phyloP scores from a whole-genome alignment of 2,888 invertebrate genomes.

The Drosophila greeni region DNA sequence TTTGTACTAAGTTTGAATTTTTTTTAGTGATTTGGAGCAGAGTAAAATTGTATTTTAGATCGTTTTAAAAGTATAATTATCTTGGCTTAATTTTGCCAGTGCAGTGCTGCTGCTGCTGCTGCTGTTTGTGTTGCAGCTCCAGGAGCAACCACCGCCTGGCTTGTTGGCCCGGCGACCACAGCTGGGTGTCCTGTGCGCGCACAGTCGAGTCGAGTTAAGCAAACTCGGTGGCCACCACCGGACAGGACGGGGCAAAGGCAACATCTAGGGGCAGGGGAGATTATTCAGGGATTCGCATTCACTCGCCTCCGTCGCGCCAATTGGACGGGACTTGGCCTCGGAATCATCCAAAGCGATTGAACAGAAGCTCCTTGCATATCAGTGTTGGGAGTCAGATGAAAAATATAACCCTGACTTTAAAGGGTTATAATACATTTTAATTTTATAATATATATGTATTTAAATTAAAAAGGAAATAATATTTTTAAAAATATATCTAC shows the following conservation, averaged over 20 bases:
- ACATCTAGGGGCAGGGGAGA: slow-evolving; percentile 51
- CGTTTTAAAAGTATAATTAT: neutral
- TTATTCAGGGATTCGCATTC: slow-evolving; percentile 32
- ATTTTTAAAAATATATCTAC: neutral
- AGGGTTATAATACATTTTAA: neutral
- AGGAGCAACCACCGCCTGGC: slow-evolving; percentile 65
- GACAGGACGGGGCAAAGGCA: slow-evolving; percentile 28
- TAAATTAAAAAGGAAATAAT: neutral
- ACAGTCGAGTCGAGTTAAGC: slow-evolving; percentile 69
- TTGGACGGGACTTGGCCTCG: slow-evolving; percentile 37
- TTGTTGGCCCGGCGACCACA: slow-evolving; percentile 70
- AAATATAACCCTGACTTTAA: neutral
- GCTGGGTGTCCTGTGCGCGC: slow-evolving; percentile 71
- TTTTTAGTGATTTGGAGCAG: neutral
- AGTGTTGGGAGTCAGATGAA: slow-evolving; percentile 20
- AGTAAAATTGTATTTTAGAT: neutral
- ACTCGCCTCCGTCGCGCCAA: slow-evolving; percentile 14
- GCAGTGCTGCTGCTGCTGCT: slow-evolving; percentile 50
- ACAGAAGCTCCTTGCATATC: slow-evolving; percentile 33
- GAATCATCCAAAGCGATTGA: slow-evolving; percentile 35
- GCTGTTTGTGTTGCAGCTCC: slow-evolving; percentile 60
- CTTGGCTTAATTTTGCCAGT: neutral
- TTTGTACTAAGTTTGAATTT: neutral
- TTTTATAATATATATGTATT: neutral
- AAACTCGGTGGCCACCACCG: slow-evolving; percentile 23